Evolutionary conservation across 2,113 vertebrate species (phyloP), one percentile per base, ranked within the genome.

Genomic region (Setophaga petechia): DNA sequence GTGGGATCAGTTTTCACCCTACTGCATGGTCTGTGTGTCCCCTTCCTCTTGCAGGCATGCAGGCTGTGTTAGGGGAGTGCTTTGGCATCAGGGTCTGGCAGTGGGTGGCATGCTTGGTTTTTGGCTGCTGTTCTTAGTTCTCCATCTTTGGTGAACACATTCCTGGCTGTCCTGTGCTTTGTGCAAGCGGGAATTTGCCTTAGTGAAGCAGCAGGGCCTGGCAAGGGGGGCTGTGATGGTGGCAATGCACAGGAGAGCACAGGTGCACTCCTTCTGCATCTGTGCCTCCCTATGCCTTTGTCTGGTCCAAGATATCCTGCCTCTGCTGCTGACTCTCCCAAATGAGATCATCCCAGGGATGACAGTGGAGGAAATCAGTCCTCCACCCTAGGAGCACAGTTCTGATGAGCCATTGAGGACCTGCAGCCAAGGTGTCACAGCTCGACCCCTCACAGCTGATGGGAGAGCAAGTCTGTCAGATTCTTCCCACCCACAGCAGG

Each of bases 371-470:
- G 41, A 87, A 30, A 66, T 77, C 58, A 59, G 33, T 75, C 67
- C 88, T 65, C 33, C 57, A 72, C 39, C 21, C 74, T 63, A 27
- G 0, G 0, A 58, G 43, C 5, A 1, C 1, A 6, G 59, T 15
- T 87, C 49, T 2, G 8, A 65, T 5, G 5, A 85, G 30, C 19
- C 15, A 12, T 0, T 31, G 65, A 82, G 75, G 54, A 75, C 28
- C 20, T 5, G 0, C 2, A 11, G 58, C 37, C 2, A 3, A 58
- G 62, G 62, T 85, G 67, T 49, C 78, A 68, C 71, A 65, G 39
- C 54, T 58, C 1, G 0, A 67, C 44, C 61, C 57, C 39, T 83
- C 0, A 0, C 33, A 58, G 67, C 37, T 0, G 0, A 75, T 2
- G 27, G 65, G 12, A 58, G 25, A 67, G 12, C 73, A 33, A 86